These are phyloP conservation scores for Homalodisca vitripennis DNA, from an alignment of 1,140 invertebrate genomes.

Conservation along the genomic window DNA sequence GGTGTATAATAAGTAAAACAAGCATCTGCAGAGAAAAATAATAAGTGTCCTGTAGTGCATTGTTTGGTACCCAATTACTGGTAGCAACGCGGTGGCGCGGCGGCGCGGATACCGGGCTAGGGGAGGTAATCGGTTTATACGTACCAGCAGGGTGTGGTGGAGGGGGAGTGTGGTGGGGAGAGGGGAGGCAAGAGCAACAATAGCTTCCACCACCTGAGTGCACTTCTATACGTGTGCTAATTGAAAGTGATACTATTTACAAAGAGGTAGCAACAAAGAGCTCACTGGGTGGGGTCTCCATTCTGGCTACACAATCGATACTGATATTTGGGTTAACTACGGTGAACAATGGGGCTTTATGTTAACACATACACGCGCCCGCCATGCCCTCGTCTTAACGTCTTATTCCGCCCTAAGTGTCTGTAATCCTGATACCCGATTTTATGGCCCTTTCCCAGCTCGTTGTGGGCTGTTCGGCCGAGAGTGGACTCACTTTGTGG, in stretches of 20 bases:
- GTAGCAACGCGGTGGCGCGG: too few species aligned
- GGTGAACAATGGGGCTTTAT: slow-evolving; percentile 7
- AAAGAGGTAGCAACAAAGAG: slow-evolving; percentile 15
- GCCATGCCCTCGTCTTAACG: too few species aligned
- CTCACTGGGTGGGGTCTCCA: slow-evolving; percentile 5
- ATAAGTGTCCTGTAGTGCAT: slow-evolving; percentile 17
- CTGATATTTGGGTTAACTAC: slow-evolving; percentile 17
- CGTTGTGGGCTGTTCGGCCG: too few species aligned
- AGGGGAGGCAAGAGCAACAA: too few species aligned
- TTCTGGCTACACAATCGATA: slow-evolving; percentile 12
- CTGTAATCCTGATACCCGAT: not conserved
- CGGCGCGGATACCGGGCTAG: too few species aligned
- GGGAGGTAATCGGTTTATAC: slow-evolving; percentile 9
- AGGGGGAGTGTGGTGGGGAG: too few species aligned
- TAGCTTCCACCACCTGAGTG: slow-evolving; percentile 9
- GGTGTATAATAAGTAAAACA: slow-evolving; percentile 16
- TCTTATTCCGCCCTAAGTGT: too few species aligned
- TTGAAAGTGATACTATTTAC: slow-evolving; percentile 18
- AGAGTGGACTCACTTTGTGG: too few species aligned
- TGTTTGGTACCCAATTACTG: slow-evolving; percentile 1
- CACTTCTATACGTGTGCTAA: slow-evolving; percentile 5
- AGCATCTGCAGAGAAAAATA: not conserved
- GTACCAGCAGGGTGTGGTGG: too few species aligned
- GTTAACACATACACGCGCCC: slow-evolving; percentile 14
- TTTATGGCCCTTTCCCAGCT: too few species aligned